phyloP scores from a whole-genome alignment of 53 echinoderm and acorn worm genomes.

The Arbacia lixula region DNA sequence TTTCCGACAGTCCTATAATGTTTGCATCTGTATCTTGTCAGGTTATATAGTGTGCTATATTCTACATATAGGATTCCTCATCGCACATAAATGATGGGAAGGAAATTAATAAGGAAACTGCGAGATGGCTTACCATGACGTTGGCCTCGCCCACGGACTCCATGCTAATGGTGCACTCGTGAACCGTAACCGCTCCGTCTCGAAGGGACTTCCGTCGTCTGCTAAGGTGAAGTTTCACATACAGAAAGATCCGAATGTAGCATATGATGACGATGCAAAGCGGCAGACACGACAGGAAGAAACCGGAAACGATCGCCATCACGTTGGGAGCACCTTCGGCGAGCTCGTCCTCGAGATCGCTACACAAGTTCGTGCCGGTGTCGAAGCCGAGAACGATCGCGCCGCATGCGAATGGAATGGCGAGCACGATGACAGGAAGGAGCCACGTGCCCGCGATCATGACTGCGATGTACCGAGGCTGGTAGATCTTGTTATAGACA shows the following conservation, averaged over 20 bases:
- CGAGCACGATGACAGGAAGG: conserved; percentile 45
- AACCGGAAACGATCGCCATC: background rate
- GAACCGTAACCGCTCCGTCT: no score
- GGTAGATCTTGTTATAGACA: conserved; percentile 50
- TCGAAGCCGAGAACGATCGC: conserved; percentile 59
- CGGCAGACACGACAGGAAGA: conserved; percentile 43
- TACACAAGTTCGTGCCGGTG: conserved; percentile 9
- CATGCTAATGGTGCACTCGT: no score
- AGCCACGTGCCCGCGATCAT: conserved; percentile 65
- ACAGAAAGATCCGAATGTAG: conserved; percentile 61
- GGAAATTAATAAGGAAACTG: no score
- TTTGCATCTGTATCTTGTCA: no score
- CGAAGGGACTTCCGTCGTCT: no score
- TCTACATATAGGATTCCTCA: no score
- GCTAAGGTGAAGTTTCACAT: conserved; percentile 53
- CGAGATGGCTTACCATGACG: no score
- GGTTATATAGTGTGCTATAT: no score
- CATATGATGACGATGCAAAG: conserved; percentile 54
- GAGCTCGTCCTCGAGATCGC: conserved; percentile 11
- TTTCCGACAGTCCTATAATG: no score
- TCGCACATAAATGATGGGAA: no score
- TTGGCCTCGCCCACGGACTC: no score
- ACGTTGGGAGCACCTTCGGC: background rate
- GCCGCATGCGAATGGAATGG: conserved; percentile 58
- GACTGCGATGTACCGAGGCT: conserved; percentile 25